Evolutionary conservation across 2,888 invertebrate genomes (phyloP), one percentile per base, ranked within the genome.

Genomic region (Xestia rhomboidea): DNA sequence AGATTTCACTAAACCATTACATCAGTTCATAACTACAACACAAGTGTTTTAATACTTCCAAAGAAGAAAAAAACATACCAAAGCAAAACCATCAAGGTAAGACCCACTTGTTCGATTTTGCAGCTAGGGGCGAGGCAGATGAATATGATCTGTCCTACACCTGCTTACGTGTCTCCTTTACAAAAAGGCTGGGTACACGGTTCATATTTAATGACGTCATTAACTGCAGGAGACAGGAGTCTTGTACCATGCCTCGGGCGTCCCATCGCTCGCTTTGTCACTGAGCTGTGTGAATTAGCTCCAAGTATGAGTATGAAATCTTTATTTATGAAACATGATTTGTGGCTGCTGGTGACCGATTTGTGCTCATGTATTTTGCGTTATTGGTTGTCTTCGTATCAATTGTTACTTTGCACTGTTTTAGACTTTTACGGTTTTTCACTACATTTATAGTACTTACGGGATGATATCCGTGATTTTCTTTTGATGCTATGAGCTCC

Each of bases 131-230:
- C 88, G 69, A 81, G 51, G 70, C 77, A 81, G 79, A 86, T 87
- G 87, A 89, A 89, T 86, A 86, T 81, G 84, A 86, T 79, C 88
- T 84, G 76, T 77, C 73, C 70, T 77, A 79, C 83, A 85, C 86
- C 84, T 86, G 88, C 87, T 67, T 77, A 78, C 86, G 76, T 85
- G 76, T 70, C 69, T 76, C 73, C 83, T 81, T 84, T 80, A 81
- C 84, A 86, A 85, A 93, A 92, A 90, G 89, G 82, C 88, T 81
- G 78, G 77, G 86, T 88, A 81, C 80, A 83, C 87, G 87, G 89
- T 96, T 93, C 94, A 96, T 96, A 95, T 96, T 96, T 96, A 95
- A 96, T 94, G 96, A 95, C 94, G 93, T 96, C 96, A 96, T 96
- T 96, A 96, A 93, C 94, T 91, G 91, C 91, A 91, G 92, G 93